These are phyloP conservation scores for Tamandua tetradactyla DNA, from an alignment of 2,797 vertebrate species.

Conservation along the genomic window DNA sequence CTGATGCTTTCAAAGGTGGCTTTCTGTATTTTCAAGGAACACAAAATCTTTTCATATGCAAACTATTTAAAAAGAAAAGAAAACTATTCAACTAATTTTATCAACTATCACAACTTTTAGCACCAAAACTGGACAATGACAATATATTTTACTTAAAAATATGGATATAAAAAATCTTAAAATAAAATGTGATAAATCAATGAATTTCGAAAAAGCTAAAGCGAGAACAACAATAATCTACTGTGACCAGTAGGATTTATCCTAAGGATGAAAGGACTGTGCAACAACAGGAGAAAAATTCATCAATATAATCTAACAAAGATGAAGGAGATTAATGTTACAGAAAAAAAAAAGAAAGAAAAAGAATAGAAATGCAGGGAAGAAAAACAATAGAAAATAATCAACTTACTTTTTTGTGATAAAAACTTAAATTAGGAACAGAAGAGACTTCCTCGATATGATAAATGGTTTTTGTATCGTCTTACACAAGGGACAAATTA, in stretches of 20 bases:
- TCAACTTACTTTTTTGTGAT: not conserved
- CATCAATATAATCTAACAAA: not conserved
- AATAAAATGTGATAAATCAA: not conserved
- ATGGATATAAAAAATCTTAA: not conserved
- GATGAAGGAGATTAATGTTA: not conserved
- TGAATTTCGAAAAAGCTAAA: not conserved
- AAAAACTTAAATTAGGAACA: not conserved
- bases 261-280: constrained; percentile 6
- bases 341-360: not conserved
- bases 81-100: not conserved
- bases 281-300: constrained; percentile 12
- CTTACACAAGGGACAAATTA: not conserved
- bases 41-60: not conserved
- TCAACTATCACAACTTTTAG: not conserved
- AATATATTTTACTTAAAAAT: not conserved
- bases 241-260: no score
- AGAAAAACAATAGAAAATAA: not conserved
- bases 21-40: constrained; percentile 25
- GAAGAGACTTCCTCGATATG: not conserved
- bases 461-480: not conserved
- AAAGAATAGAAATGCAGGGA: not conserved
- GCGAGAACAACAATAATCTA: not conserved
- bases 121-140: not conserved
- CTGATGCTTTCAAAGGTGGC: not conserved
- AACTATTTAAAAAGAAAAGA: not conserved